A percentile compares a stretch with the other conserved stretches of the same genome.
These are phyloP conservation scores for Pandemis cinnamomeana DNA, from an alignment of 2,888 invertebrate genomes.

Conservation along the genomic window DNA sequence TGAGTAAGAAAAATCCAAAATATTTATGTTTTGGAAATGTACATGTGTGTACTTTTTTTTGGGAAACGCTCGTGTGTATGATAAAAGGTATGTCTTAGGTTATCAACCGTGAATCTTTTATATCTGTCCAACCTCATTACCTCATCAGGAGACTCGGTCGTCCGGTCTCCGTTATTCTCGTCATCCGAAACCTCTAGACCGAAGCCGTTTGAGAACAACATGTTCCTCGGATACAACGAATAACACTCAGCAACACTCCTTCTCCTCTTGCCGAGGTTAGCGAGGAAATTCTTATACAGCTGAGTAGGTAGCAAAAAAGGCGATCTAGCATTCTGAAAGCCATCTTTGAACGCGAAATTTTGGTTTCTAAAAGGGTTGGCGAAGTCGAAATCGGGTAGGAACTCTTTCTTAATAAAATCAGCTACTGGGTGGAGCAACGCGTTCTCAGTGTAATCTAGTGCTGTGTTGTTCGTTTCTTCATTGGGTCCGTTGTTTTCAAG, in stretches of 20 bases:
- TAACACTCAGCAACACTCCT: constrained; percentile 78
- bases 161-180: constrained; percentile 71
- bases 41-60: too few species aligned
- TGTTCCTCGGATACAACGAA: constrained; percentile 81
- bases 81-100: too few species aligned
- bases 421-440: constrained; percentile 75
- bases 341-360: constrained; percentile 72
- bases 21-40: too few species aligned
- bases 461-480: constrained; percentile 63
- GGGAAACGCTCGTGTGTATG: too few species aligned
- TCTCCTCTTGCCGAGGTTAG: constrained; percentile 83
- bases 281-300: constrained; percentile 91
- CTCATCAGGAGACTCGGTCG: constrained; percentile 80
- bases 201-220: constrained; percentile 81
- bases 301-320: constrained; percentile 90
- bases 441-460: constrained; percentile 75
- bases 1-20: too few species aligned
- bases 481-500: constrained; percentile 70
- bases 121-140: constrained; percentile 54
- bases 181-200: constrained; percentile 77
- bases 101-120: too few species aligned
- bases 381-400: constrained; percentile 77
- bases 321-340: constrained; percentile 67
- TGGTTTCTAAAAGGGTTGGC: constrained; percentile 76
- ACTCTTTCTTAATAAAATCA: constrained; percentile 81